Percentiles rank a stretch among this genome's conserved stretches.
phyloP scores from a whole-genome alignment of 2,113 vertebrate genomes.

The Illadopsis cleaveri region DNA sequence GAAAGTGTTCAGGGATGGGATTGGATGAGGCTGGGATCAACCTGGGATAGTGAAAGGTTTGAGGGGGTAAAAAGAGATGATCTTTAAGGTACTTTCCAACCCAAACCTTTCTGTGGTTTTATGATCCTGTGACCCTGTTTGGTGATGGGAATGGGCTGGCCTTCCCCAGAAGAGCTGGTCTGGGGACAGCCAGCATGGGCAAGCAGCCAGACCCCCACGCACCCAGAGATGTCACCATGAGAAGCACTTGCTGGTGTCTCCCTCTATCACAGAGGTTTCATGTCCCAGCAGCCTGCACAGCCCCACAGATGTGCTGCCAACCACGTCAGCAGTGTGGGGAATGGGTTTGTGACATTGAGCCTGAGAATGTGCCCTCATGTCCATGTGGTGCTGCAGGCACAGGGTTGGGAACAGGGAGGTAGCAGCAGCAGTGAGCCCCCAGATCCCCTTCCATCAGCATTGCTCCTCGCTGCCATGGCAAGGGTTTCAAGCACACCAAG shows the following conservation, averaged over 20 bases:
- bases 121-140: neutral
- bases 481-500: rapidly evolving
- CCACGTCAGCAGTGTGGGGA: rapidly evolving
- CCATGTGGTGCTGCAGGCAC: neutral
- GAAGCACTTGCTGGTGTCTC: neutral
- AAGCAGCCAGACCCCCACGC: neutral
- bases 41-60: neutral
- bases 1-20: neutral
- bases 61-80: neutral
- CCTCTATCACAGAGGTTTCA: rapidly evolving
- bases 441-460: neutral
- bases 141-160: neutral
- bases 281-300: neutral
- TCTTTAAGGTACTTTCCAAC: neutral
- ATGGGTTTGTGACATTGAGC: rapidly evolving
- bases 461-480: rapidly evolving
- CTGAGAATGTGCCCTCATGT: rapidly evolving
- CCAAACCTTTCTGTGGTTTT: neutral
- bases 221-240: neutral
- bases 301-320: neutral
- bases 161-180: neutral
- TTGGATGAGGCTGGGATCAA: neutral
- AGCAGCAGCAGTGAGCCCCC: neutral
- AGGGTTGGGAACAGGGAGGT: neutral
- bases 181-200: neutral